A percentile compares a stretch with the other conserved stretches of the same genome.
Conservation (phyloP, 2,888 invertebrate species). For the Cheilosia grossa region DNA sequence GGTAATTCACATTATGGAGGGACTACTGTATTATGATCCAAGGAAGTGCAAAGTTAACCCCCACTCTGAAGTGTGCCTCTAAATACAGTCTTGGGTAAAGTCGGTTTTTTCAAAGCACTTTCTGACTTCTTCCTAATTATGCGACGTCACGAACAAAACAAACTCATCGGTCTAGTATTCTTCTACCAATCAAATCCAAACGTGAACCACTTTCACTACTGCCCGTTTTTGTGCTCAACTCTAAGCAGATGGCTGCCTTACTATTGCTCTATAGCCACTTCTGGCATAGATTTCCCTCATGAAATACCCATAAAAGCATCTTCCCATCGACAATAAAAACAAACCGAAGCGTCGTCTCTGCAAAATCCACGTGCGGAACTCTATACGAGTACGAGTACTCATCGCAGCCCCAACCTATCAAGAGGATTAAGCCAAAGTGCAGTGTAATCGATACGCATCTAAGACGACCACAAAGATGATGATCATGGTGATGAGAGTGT, state of each 20-base stretch:
- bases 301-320: no score
- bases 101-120: no score
- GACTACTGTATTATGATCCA: no score
- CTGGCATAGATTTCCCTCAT: neutral
- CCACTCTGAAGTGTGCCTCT: no score
- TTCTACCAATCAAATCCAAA: neutral
- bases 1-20: no score
- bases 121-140: no score
- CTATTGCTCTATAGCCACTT: neutral
- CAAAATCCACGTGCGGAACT: neutral
- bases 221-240: neutral
- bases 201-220: neutral
- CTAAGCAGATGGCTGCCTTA: neutral
- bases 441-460: constrained; percentile 65
- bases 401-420: neutral
- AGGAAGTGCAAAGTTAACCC: no score
- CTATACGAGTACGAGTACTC: neutral
- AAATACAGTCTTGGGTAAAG: no score
- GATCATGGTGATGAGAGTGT: constrained; percentile 68
- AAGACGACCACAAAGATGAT: constrained; percentile 62
- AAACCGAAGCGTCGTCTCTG: no score
- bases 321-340: no score
- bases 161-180: no score
- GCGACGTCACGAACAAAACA: no score
- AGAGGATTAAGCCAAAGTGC: constrained; percentile 58